Evolutionary conservation across 2,797 vertebrate genomes (phyloP).

Genomic region (Anguilla anguilla): DNA sequence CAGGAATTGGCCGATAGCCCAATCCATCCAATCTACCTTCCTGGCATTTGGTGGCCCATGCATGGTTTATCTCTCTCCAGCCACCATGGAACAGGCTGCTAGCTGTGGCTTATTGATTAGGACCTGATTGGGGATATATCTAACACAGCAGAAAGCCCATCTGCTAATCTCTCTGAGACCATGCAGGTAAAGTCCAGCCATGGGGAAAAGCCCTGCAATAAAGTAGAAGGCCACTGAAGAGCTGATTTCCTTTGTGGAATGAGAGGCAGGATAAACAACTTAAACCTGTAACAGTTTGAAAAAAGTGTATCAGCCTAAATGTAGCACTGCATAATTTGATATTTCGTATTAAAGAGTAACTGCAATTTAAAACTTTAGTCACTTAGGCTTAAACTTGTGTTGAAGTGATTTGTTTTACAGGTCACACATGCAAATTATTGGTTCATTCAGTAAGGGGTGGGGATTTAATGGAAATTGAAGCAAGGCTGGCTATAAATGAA

Average conservation of each 20-base stretch:
- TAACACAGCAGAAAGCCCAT: no score
- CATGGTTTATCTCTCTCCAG: not conserved
- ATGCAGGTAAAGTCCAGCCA: not conserved
- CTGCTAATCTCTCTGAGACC: not conserved
- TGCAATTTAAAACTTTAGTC: not conserved
- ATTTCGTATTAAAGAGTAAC: not conserved
- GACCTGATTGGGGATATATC: not conserved
- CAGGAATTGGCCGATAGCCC: slow-evolving; percentile 3
- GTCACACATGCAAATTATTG: not conserved
- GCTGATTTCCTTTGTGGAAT: slow-evolving; percentile 12
- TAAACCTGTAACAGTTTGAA: not conserved
- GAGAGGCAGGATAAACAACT: not conserved
- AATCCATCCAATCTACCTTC: not conserved
- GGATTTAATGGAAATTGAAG: not conserved
- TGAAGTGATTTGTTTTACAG: not conserved
- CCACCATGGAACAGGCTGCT: not conserved
- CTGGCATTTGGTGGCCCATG: not conserved
- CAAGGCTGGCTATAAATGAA: not conserved
- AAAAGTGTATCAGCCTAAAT: not conserved
- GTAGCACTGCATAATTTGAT: not conserved
- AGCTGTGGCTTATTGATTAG: slow-evolving; percentile 2
- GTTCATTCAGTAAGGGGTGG: not conserved
- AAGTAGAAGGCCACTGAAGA: not conserved
- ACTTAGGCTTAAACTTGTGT: not conserved
- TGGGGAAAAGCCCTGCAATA: not conserved